Evolutionary conservation across 2,888 invertebrate species (phyloP).

Genomic region (Drosophila eohydei): DNA sequence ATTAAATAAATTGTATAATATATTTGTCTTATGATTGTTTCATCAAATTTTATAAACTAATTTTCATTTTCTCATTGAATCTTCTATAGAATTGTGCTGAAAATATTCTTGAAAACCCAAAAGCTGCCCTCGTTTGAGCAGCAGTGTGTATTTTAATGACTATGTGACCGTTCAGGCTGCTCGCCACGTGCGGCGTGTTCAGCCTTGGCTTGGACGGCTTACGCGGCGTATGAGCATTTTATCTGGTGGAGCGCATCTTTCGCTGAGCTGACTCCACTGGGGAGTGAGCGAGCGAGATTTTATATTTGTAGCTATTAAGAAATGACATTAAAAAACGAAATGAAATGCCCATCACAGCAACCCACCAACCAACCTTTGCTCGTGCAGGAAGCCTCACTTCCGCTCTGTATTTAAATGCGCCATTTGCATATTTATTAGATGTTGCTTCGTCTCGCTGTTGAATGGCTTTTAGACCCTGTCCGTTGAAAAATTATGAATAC

Average conservation of each 20-base stretch:
- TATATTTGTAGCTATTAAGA: conserved; percentile 78
- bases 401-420: conserved; percentile 69
- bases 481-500: conserved; percentile 69
- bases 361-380: not conserved
- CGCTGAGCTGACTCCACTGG: conserved; percentile 13
- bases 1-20: no score
- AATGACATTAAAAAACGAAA: conserved; percentile 72
- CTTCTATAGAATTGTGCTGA: no score
- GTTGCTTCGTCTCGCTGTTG: conserved; percentile 33
- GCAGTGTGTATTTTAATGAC: conserved; percentile 69
- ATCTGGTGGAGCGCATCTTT: conserved; percentile 65
- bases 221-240: conserved; percentile 70
- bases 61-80: no score
- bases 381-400: conserved; percentile 20
- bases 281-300: conserved; percentile 46
- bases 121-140: conserved; percentile 32
- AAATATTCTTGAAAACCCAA: not conserved
- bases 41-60: no score
- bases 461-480: conserved; percentile 35
- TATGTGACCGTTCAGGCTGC: conserved; percentile 43
- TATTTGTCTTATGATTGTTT: no score
- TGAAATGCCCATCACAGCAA: conserved; percentile 22
- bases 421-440: conserved; percentile 81
- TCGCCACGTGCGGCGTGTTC: conserved; percentile 63
- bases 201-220: conserved; percentile 60